Evolutionary conservation across 2,888 invertebrate species (phyloP).

Genomic region (Drosophila nigricruria): DNA sequence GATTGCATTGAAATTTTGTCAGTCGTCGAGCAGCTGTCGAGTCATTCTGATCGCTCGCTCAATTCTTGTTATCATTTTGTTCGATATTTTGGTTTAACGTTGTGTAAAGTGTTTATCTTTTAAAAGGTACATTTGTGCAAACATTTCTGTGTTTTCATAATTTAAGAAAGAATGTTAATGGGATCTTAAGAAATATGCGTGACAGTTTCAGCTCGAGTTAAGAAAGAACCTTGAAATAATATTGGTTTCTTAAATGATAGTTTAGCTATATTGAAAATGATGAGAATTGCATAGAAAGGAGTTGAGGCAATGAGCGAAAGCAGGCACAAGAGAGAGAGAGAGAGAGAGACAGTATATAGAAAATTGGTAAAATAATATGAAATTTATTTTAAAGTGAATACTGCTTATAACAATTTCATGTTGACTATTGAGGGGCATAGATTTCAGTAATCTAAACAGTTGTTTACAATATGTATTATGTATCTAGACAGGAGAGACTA

Average conservation of each 20-base stretch:
- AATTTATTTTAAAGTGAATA: too few relatives aligned
- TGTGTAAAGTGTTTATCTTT: not conserved
- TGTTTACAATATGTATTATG: not conserved
- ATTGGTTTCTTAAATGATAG: too few relatives aligned
- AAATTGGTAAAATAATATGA: too few relatives aligned
- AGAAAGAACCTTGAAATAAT: too few relatives aligned
- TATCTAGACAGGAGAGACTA: not conserved
- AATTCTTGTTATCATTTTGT: not conserved
- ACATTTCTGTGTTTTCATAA: conserved; percentile 23
- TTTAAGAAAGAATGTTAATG: not conserved
- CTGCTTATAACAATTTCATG: not conserved
- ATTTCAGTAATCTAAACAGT: not conserved
- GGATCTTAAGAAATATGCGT: not conserved
- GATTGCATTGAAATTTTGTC: conserved; percentile 15
- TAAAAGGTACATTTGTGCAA: conserved; percentile 59
- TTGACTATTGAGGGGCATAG: too few relatives aligned
- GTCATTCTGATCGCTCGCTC: conserved; percentile 32
- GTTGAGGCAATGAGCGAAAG: too few relatives aligned
- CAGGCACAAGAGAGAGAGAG: too few relatives aligned
- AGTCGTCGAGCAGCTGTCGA: conserved; percentile 49
- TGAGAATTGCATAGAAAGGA: not conserved
- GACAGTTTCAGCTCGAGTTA: too few relatives aligned
- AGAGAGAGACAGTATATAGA: too few relatives aligned
- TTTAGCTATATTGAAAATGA: not conserved
- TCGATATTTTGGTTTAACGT: conserved; percentile 1